A percentile compares a stretch with the other conserved stretches of the same genome.
These are phyloP conservation scores for Formica exsecta DNA, from an alignment of 1,140 invertebrate genomes.

Conservation along the genomic window DNA sequence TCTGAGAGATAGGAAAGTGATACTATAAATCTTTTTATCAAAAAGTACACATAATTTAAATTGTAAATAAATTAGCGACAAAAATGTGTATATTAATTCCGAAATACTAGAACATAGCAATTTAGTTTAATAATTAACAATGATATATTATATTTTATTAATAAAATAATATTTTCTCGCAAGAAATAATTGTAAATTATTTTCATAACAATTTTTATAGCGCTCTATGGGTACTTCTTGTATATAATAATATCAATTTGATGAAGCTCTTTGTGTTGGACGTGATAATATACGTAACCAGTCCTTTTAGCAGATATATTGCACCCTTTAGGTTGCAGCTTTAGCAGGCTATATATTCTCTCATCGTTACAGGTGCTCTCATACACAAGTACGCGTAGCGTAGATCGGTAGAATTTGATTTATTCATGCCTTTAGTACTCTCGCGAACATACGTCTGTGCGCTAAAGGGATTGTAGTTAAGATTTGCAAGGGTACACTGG, in stretches of 20 bases:
- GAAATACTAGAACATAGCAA: too few species aligned
- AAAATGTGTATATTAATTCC: neutral
- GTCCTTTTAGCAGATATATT: slow-evolving; percentile 29
- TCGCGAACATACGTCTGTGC: slow-evolving; percentile 10
- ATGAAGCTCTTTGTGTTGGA: neutral
- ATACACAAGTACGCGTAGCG: slow-evolving; percentile 17
- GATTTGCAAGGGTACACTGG: slow-evolving; percentile 5
- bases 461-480: slow-evolving; percentile 1
- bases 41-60: neutral
- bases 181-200: neutral
- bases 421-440: slow-evolving; percentile 48
- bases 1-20: neutral
- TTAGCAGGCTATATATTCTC: slow-evolving; percentile 29
- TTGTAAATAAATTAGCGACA: neutral
- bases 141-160: neutral
- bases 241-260: neutral
- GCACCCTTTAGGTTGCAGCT: slow-evolving; percentile 28
- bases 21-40: neutral
- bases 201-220: neutral
- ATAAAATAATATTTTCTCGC: neutral
- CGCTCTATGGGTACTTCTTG: neutral
- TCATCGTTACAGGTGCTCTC: slow-evolving; percentile 21
- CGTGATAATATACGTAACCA: slow-evolving; percentile 19
- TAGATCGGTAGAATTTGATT: slow-evolving; percentile 51
- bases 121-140: neutral